A percentile compares a stretch with the other conserved stretches of the same genome.
These are phyloP conservation scores for Gallinago stenura DNA, from an alignment of 2,797 vertebrate species.

Conservation along the genomic window DNA sequence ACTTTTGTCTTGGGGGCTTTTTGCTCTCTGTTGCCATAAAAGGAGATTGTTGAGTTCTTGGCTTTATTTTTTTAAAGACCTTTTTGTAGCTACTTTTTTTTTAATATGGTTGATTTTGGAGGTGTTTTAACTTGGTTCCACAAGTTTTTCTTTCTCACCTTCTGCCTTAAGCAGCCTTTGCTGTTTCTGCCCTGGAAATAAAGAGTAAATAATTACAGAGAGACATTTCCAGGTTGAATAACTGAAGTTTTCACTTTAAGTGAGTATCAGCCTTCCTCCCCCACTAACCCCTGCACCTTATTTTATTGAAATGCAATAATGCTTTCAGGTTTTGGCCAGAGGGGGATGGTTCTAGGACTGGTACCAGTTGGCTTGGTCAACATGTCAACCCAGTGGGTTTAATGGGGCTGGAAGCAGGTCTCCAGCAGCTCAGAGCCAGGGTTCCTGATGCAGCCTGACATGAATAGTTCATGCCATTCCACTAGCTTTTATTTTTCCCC, in stretches of 20 bases:
- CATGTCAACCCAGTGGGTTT: background rate
- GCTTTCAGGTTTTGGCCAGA: accelerated
- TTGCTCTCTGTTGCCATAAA: background rate
- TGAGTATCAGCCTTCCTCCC: background rate
- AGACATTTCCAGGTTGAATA: background rate
- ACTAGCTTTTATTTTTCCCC: background rate
- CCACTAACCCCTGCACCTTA: background rate
- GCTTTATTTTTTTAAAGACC: background rate
- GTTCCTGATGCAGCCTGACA: background rate
- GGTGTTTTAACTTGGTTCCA: background rate
- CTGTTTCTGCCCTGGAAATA: background rate
- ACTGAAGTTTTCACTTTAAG: background rate
- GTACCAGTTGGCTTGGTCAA: background rate
- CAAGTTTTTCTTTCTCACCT: background rate
- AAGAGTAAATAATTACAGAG: background rate
- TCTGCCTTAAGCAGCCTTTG: conserved; percentile 20
- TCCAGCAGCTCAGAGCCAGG: background rate
- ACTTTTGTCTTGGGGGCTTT: background rate
- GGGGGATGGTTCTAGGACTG: background rate
- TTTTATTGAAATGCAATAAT: accelerated
- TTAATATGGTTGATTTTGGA: background rate
- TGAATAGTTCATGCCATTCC: background rate
- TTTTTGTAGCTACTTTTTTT: background rate
- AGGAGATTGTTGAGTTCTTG: background rate
- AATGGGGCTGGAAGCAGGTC: background rate